Evolutionary conservation across 2,888 invertebrate species (phyloP).

Genomic region (Rhingia campestris): DNA sequence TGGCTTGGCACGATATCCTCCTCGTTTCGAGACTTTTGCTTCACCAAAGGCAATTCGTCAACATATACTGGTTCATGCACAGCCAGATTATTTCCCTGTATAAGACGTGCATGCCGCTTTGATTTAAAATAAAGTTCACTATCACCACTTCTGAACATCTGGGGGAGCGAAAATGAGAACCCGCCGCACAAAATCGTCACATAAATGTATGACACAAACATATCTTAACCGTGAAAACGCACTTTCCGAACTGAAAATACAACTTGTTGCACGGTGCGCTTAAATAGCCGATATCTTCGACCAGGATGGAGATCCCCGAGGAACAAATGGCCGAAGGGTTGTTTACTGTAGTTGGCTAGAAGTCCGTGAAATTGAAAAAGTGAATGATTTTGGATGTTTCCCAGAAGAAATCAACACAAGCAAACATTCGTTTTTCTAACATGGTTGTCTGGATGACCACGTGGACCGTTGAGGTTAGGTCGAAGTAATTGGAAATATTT

Average conservation of each 20-base stretch:
- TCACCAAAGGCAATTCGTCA: conserved; percentile 17
- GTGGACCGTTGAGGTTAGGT: not conserved
- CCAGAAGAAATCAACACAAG: conserved; percentile 63
- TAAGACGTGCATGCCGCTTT: conserved; percentile 21
- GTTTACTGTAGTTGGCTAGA: conserved; percentile 77
- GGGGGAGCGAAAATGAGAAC: conserved; percentile 40
- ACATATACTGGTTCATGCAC: not conserved
- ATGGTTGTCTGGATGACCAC: not conserved
- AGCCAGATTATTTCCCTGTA: not conserved
- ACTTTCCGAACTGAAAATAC: conserved; percentile 42
- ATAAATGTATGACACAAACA: conserved; percentile 56
- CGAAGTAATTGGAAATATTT: not conserved
- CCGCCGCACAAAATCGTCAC: conserved; percentile 48
- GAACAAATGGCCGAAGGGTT: conserved; percentile 16
- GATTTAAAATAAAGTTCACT: conserved; percentile 9
- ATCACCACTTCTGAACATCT: conserved; percentile 4
- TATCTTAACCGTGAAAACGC: conserved; percentile 30
- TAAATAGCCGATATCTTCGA: conserved; percentile 47
- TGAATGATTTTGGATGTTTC: conserved; percentile 37
- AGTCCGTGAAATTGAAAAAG: conserved; percentile 81
- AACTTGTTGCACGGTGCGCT: conserved; percentile 38
- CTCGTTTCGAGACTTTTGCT: not conserved
- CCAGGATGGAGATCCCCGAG: conserved; percentile 11
- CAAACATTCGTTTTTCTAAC: conserved; percentile 12
- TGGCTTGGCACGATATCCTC: not conserved